These are phyloP conservation scores for Brotula barbata DNA, from an alignment of 2,797 vertebrate genomes.

Conservation along the genomic window DNA sequence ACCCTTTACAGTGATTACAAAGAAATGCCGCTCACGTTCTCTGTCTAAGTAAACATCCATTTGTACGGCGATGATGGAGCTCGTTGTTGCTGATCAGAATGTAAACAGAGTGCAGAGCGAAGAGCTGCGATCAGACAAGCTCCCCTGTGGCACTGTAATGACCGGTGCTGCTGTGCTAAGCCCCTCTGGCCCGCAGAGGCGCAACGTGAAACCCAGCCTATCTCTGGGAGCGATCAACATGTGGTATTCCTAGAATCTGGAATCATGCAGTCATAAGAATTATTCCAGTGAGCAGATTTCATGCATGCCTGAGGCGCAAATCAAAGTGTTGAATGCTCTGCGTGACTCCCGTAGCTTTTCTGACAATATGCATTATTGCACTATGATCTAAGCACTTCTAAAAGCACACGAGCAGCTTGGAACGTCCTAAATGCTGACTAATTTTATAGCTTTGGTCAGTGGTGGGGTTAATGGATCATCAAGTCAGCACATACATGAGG, in stretches of 20 bases:
- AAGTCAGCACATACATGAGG: slow-evolving; percentile 5
- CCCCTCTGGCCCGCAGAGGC: slow-evolving; percentile 32
- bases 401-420: neutral
- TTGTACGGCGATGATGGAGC: slow-evolving; percentile 28
- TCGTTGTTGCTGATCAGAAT: slow-evolving; percentile 50
- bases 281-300: slow-evolving; percentile 67
- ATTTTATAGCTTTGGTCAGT: slow-evolving; percentile 16
- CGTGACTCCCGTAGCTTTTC: neutral
- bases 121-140: slow-evolving; percentile 45
- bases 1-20: slow-evolving; percentile 57
- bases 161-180: slow-evolving; percentile 42
- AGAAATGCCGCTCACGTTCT: slow-evolving; percentile 44
- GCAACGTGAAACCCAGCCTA: slow-evolving; percentile 48
- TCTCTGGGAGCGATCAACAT: slow-evolving; percentile 68
- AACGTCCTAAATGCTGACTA: neutral
- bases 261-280: slow-evolving; percentile 66
- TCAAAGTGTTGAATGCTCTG: slow-evolving; percentile 42
- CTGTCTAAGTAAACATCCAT: slow-evolving; percentile 63
- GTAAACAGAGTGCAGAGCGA: slow-evolving; percentile 48
- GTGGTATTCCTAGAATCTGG: slow-evolving; percentile 71
- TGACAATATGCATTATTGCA: too few species aligned
- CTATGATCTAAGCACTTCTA: neutral
- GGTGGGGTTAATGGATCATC: slow-evolving; percentile 1
- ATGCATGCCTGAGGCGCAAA: slow-evolving; percentile 64
- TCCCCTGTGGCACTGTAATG: slow-evolving; percentile 36